Percentiles rank a stretch among this genome's conserved stretches.
Evolutionary conservation across 1,140 invertebrate genomes (phyloP).

Genomic region (Sitobion miscanthi): DNA sequence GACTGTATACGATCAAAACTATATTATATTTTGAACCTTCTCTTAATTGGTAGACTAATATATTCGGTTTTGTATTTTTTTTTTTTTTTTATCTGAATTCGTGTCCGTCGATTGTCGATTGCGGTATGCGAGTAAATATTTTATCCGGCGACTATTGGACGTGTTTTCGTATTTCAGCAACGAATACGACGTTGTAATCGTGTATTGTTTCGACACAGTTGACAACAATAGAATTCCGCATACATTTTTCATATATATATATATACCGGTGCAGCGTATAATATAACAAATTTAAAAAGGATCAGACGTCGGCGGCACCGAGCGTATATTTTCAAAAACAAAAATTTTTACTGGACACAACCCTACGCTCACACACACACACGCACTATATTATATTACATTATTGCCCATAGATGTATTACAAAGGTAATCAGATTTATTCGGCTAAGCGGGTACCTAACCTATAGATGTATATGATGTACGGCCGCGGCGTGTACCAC

Average conservation of each 20-base stretch:
- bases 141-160: too few relatives aligned
- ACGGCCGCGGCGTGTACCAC: not conserved
- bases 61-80: too few relatives aligned
- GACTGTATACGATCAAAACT: too few relatives aligned
- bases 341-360: not conserved
- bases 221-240: not conserved
- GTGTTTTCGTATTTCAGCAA: not conserved
- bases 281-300: not conserved
- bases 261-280: not conserved
- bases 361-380: not conserved
- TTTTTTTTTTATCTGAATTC: too few relatives aligned
- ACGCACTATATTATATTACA: not conserved
- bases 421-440: not conserved
- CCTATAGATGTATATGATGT: not conserved
- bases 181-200: not conserved
- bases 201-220: not conserved
- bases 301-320: not conserved
- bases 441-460: not conserved
- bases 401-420: not conserved
- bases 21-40: too few relatives aligned
- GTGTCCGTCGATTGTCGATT: too few relatives aligned
- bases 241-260: too few relatives aligned
- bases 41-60: too few relatives aligned
- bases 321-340: not conserved
- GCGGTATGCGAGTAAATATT: too few relatives aligned